Evolutionary conservation across 2,888 invertebrate species (phyloP).

Genomic region (Creontiades dilutus): DNA sequence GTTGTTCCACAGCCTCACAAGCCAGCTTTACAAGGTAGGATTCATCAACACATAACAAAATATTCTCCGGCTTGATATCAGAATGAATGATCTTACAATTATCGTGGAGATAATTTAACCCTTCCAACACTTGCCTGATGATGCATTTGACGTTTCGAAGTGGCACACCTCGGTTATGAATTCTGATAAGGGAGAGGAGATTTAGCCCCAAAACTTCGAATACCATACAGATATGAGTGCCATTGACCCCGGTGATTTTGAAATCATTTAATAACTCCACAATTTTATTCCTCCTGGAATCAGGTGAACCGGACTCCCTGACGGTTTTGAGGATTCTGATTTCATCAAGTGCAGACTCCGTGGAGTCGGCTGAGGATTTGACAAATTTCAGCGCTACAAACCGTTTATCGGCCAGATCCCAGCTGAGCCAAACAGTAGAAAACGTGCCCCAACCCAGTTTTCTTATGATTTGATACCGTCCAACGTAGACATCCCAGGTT

Average conservation of each 20-base stretch:
- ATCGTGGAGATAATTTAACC: conserved; percentile 96
- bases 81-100: conserved; percentile 98
- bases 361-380: conserved; percentile 98
- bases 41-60: conserved; percentile 95
- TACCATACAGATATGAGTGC: conserved; percentile 99
- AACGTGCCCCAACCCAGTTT: conserved; percentile 94
- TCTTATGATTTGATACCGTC: conserved; percentile 95
- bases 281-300: conserved; percentile 96
- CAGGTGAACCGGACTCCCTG: conserved; percentile 77
- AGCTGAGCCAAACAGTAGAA: conserved; percentile 81
- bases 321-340: conserved; percentile 92
- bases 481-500: conserved; percentile 96
- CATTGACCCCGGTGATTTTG: conserved; percentile 98
- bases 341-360: conserved; percentile 99
- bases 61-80: conserved; percentile 96
- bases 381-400: conserved; percentile 99
- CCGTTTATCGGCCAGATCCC: conserved; percentile 93
- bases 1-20: conserved; percentile 95
- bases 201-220: conserved; percentile 99
- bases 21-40: conserved; percentile 85
- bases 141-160: conserved; percentile 96
- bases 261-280: conserved; percentile 99
- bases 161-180: conserved; percentile 98
- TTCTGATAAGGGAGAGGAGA: conserved; percentile 95
- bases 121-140: conserved; percentile 95